These are phyloP conservation scores for Irena cyanogastra DNA, from an alignment of 2,113 vertebrate species.

Conservation along the genomic window DNA sequence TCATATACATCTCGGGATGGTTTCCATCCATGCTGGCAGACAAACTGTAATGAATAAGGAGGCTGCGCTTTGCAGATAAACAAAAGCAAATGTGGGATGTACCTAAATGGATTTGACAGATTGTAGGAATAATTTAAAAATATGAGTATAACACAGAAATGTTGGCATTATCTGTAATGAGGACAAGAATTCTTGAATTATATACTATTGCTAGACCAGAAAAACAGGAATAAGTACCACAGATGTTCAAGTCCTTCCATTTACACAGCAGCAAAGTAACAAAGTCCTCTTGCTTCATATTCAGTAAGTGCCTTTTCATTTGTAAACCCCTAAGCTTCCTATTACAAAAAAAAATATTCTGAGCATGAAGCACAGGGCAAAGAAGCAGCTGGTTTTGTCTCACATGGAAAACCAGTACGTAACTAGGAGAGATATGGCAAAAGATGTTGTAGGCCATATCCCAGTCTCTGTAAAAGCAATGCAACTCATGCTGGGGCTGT, in stretches of 20 bases:
- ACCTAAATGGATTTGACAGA: constrained; percentile 41
- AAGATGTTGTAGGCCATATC: not conserved
- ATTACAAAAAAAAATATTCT: not conserved
- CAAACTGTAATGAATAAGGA: constrained; percentile 49
- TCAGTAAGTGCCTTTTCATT: not conserved
- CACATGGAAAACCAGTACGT: not conserved
- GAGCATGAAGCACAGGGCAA: not conserved
- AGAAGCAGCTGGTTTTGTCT: not conserved
- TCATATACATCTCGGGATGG: constrained; percentile 39
- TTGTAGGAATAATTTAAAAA: constrained; percentile 31
- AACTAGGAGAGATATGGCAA: not conserved
- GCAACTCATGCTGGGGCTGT: not conserved
- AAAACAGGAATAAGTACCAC: not conserved
- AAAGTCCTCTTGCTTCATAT: not conserved
- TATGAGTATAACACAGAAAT: not conserved
- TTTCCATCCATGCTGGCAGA: constrained; percentile 61
- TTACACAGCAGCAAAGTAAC: not conserved
- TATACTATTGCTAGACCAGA: not conserved
- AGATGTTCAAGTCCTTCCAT: not conserved
- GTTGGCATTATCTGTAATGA: not conserved
- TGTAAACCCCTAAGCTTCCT: not conserved
- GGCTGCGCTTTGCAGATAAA: constrained; percentile 40
- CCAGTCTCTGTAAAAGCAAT: not conserved
- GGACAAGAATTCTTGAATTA: constrained; percentile 5
- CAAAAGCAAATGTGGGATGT: constrained; percentile 54